Evolutionary conservation across 2,797 vertebrate genomes (phyloP).

Genomic region (Pyrrhura leucotis): DNA sequence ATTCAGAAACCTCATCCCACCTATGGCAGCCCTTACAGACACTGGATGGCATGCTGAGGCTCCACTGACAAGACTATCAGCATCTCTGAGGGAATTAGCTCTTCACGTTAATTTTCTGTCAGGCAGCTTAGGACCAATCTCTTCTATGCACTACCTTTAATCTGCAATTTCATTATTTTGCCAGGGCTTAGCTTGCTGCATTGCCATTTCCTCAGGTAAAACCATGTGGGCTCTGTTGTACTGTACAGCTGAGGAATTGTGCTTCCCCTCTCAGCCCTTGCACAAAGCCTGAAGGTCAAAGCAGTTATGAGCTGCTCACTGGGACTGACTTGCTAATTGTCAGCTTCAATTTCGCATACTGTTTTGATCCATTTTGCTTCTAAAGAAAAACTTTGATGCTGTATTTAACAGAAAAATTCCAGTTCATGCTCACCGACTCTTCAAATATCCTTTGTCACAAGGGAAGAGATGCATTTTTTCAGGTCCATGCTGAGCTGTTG

Average conservation of each 20-base stretch:
- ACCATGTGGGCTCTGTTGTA: background rate
- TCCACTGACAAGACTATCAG: background rate
- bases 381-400: slow-evolving; percentile 37
- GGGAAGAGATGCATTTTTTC: background rate
- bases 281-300: slow-evolving; percentile 16
- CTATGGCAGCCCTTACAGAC: background rate
- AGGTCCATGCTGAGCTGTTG: background rate
- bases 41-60: background rate
- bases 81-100: slow-evolving; percentile 11
- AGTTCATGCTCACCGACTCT: background rate
- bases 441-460: background rate
- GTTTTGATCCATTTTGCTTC: slow-evolving; percentile 51
- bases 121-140: background rate
- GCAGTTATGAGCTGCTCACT: background rate
- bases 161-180: background rate
- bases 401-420: slow-evolving; percentile 23
- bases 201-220: slow-evolving; percentile 7
- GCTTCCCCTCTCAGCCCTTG: background rate
- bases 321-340: slow-evolving; percentile 25
- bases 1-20: background rate
- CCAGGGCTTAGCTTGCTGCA: background rate
- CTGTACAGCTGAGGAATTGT: background rate
- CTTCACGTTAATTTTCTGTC: background rate
- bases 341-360: slow-evolving; percentile 37
- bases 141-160: background rate